Evolutionary conservation across 2,113 vertebrate genomes (phyloP).

Genomic region (Irena cyanogastra): DNA sequence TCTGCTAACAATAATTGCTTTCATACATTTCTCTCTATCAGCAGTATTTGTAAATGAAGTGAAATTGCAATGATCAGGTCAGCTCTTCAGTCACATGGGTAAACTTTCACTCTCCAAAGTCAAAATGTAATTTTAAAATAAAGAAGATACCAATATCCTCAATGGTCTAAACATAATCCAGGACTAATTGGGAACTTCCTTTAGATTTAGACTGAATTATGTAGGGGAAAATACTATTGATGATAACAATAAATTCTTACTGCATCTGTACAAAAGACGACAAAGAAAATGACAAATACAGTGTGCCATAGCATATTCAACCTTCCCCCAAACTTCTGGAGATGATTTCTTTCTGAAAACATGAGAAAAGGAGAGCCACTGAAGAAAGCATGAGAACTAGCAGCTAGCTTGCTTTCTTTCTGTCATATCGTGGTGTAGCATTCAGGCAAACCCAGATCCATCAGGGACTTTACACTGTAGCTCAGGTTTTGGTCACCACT

Average conservation of each 20-base stretch:
- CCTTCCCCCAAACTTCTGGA: slow-evolving; percentile 48
- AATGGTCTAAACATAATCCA: slow-evolving; percentile 43
- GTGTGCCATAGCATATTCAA: slow-evolving; percentile 38
- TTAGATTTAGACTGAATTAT: slow-evolving; percentile 47
- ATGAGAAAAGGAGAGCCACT: slow-evolving; percentile 38
- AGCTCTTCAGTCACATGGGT: slow-evolving; percentile 71
- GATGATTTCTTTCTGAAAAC: slow-evolving; percentile 18
- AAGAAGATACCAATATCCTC: slow-evolving; percentile 37
- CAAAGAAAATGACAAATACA: slow-evolving; percentile 62
- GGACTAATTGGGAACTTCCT: slow-evolving; percentile 50
- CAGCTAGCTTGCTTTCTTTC: slow-evolving; percentile 65
- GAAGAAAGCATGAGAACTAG: slow-evolving; percentile 62
- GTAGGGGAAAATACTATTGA: slow-evolving; percentile 39
- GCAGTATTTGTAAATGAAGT: slow-evolving; percentile 85
- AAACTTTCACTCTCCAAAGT: slow-evolving; percentile 74
- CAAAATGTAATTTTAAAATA: slow-evolving; percentile 66
- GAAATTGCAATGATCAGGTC: slow-evolving; percentile 70
- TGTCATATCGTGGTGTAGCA: background rate
- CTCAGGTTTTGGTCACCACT: slow-evolving; percentile 56
- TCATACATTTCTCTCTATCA: slow-evolving; percentile 90
- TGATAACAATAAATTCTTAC: slow-evolving; percentile 73
- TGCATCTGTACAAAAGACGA: slow-evolving; percentile 70
- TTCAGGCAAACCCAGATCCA: slow-evolving; percentile 37
- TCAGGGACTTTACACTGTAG: background rate
- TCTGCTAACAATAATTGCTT: slow-evolving; percentile 93